Evolutionary conservation across 2,797 vertebrate species (phyloP), one percentile per base, ranked within the genome.

Genomic region (Hybognathus amarus): DNA sequence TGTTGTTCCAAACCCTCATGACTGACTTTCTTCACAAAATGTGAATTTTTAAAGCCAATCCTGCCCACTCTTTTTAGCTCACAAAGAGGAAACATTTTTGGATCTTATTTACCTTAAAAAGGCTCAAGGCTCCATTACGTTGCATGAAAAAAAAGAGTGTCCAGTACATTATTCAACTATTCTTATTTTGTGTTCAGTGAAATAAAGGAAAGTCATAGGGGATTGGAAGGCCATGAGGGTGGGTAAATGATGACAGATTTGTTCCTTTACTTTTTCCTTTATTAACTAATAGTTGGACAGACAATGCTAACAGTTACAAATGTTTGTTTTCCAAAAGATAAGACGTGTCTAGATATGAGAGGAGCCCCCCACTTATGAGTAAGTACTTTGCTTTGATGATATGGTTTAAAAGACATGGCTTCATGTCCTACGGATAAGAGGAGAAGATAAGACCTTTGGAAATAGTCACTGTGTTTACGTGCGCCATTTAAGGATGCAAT

Each of bases 301-400:
- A 77, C 82, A 80, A 40, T 12, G 27, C 69, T 38, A 82, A 83
- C 59, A 73, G 78, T 63, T 71, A 78, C 82, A 78, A 67, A 78
- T 70, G 82, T 83, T 83, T 83, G 75, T 64, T 70, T 83, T 71
- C 40, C 66, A 47, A 71, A 40, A 63, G 82, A 83, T 83, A 83
- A 83, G 75, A 40, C n/a, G 1, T 71, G 24, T 83, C 7, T 77
- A 47, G 81, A 83, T 77, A 77, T 68, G 73, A 40, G 18, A 20
- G 38, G 30, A 56, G 27, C 24, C 81, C 20, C 50, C 73, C 47
- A 81, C 73, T 77, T 64, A 59, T 69, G 64, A 77, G 73, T 82
- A 82, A 82, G 73, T 67, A 18, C 78, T 75, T 61, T 56, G 56
- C 85, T 87, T 89, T 87, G 87, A 85, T 87, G 79, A 84, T 88